Percentiles rank a stretch among this genome's conserved stretches.
Conservation (phyloP, 1,140 invertebrate genomes). For the Euschistus heros region DNA sequence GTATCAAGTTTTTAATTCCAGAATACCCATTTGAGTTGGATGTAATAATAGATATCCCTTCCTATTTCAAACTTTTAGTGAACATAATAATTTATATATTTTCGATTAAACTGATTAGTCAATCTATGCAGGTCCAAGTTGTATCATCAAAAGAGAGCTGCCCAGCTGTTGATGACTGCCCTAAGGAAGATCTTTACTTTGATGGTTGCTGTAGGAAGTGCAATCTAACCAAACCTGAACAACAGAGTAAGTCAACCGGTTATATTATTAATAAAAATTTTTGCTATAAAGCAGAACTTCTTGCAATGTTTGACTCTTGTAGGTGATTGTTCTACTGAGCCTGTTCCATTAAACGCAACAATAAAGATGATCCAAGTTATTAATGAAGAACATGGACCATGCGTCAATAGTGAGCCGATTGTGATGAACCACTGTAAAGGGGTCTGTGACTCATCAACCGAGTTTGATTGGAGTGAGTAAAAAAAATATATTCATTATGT, state of each 20-base stretch:
- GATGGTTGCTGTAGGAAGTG: slow-evolving; percentile 58
- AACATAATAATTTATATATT: neutral
- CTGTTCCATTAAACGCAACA: slow-evolving; percentile 41
- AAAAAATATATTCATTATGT: neutral
- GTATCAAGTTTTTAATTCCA: neutral
- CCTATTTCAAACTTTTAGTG: neutral
- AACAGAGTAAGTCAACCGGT: neutral
- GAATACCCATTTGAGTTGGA: neutral
- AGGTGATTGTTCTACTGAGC: slow-evolving; percentile 42
- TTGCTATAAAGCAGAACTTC: neutral
- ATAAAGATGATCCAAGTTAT: slow-evolving; percentile 42
- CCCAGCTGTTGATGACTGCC: slow-evolving; percentile 48
- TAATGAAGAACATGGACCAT: slow-evolving; percentile 41
- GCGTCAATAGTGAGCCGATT: slow-evolving; percentile 47
- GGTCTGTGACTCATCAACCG: slow-evolving; percentile 48
- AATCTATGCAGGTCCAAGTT: slow-evolving; percentile 39
- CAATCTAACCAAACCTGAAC: slow-evolving; percentile 36
- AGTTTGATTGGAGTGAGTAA: slow-evolving; percentile 14
- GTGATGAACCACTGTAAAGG: slow-evolving; percentile 53
- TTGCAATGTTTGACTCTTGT: neutral
- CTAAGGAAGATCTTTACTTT: slow-evolving; percentile 40
- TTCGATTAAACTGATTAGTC: neutral
- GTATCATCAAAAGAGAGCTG: slow-evolving; percentile 44
- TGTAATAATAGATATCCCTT: neutral
- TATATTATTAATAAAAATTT: neutral